Conservation (phyloP, 1,140 invertebrate species). For the Lasioglossum albipes region DNA sequence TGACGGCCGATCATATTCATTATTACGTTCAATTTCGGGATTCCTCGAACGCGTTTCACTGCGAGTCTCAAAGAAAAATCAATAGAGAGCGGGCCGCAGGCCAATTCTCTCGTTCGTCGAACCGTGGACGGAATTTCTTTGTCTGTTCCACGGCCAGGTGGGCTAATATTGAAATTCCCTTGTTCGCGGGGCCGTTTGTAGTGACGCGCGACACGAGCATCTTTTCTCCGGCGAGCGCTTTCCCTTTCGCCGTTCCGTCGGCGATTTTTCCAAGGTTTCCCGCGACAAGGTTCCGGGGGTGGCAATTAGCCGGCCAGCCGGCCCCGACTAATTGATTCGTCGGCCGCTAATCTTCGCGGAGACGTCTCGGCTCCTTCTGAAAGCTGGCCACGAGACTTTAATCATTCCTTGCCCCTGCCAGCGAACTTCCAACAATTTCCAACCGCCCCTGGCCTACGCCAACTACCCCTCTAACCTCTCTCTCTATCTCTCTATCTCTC, state of each 20-base stretch:
- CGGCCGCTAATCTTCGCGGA: constrained; percentile 71
- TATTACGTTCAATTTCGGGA: constrained; percentile 1
- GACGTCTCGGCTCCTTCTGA: constrained; percentile 45
- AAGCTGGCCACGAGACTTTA: constrained; percentile 65
- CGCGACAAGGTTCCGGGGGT: constrained; percentile 25
- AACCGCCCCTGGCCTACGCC: constrained; percentile 51
- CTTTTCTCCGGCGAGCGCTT: background rate
- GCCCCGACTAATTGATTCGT: constrained; percentile 75
- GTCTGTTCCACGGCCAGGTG: background rate
- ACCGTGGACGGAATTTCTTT: background rate
- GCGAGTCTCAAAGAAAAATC: background rate
- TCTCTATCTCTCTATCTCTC: no score
- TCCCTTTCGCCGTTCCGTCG: background rate
- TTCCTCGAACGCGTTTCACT: background rate
- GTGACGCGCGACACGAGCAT: background rate
- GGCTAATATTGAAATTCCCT: constrained; percentile 25
- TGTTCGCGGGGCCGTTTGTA: background rate
- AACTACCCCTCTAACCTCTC: background rate
- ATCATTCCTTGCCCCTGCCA: constrained; percentile 65
- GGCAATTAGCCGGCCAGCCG: constrained; percentile 73
- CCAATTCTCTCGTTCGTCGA: no score
- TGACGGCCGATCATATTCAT: background rate
- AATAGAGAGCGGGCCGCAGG: background rate
- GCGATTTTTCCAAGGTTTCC: constrained; percentile 49
- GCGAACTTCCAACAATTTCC: constrained; percentile 65